Conservation (phyloP, 2,797 vertebrate species). For the Esox lucius region DNA sequence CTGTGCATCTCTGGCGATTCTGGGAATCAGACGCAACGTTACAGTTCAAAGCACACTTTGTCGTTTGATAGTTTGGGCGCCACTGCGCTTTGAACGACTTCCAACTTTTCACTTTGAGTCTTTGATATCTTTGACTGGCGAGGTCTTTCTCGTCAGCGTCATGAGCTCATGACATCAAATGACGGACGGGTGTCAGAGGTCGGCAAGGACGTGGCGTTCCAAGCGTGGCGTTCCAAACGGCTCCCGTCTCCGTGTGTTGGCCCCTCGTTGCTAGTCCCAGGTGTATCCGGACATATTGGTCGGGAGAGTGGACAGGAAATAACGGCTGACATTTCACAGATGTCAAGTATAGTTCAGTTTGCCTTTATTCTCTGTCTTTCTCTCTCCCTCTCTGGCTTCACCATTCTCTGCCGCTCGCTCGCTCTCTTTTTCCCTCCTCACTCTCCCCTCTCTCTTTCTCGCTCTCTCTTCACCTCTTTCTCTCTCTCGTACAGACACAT, state of each 20-base stretch:
- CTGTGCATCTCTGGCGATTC: not conserved
- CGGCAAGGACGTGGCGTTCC: not conserved
- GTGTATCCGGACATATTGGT: conserved; percentile 15
- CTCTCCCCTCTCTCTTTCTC: too few relatives aligned
- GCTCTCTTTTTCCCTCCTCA: too few relatives aligned
- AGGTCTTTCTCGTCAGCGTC: too few relatives aligned
- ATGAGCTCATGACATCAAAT: conserved; percentile 11
- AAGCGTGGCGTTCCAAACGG: not conserved
- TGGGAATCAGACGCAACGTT: not conserved
- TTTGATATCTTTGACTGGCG: not conserved
- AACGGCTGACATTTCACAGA: conserved; percentile 13
- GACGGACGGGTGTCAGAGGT: not conserved
- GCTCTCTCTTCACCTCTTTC: too few relatives aligned
- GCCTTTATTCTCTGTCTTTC: too few relatives aligned
- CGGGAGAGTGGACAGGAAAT: conserved; percentile 17
- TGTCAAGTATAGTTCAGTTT: conserved; percentile 3
- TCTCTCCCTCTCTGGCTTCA: too few relatives aligned
- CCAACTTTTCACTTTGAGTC: not conserved
- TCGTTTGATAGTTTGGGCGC: not conserved
- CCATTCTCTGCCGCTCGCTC: too few relatives aligned
- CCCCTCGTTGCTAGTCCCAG: conserved; percentile 1
- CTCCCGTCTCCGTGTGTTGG: not conserved
- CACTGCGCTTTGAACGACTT: not conserved
- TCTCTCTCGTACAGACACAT: too few relatives aligned
- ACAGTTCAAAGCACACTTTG: not conserved